Percentiles rank a stretch among this genome's conserved stretches.
These are phyloP conservation scores for Darevskia nairensis DNA, from an alignment of 2,797 vertebrate species.

Conservation along the genomic window DNA sequence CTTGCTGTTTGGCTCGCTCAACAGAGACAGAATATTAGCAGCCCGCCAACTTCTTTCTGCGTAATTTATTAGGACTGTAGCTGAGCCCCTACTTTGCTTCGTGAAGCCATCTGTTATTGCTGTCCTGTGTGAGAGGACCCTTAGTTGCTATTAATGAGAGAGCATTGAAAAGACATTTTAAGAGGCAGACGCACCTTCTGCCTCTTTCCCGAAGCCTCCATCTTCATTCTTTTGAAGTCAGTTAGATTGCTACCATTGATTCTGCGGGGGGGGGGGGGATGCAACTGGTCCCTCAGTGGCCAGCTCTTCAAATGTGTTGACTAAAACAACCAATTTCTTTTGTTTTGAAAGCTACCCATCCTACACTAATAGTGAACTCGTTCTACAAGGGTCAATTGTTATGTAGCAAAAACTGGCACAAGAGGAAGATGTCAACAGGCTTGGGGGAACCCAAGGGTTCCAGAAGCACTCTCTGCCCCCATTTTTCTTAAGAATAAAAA, in stretches of 20 bases:
- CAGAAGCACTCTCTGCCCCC: too few species aligned
- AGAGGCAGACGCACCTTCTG: constrained; percentile 50
- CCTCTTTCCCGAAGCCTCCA: neutral
- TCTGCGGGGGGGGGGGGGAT: rapidly evolving
- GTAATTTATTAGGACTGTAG: constrained; percentile 43
- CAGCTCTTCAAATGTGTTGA: neutral
- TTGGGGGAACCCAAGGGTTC: too few species aligned
- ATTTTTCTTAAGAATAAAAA: too few species aligned
- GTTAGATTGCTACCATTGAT: neutral
- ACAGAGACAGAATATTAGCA: constrained; percentile 34
- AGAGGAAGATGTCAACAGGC: too few species aligned
- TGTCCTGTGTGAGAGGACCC: constrained; percentile 19
- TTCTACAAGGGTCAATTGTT: too few species aligned
- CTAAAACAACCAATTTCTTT: neutral
- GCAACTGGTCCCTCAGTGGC: neutral
- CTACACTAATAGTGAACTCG: neutral
- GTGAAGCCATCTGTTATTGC: constrained; percentile 62
- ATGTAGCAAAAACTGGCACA: too few species aligned
- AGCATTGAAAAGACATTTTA: constrained; percentile 55
- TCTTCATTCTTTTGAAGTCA: neutral
- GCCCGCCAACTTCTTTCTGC: constrained; percentile 46
- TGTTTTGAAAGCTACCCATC: neutral
- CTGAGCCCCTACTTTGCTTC: constrained; percentile 19
- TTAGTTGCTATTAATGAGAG: constrained; percentile 61
- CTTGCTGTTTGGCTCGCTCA: constrained; percentile 38